Evolutionary conservation across 2,797 vertebrate genomes (phyloP).

Genomic region (Poecile montanus): DNA sequence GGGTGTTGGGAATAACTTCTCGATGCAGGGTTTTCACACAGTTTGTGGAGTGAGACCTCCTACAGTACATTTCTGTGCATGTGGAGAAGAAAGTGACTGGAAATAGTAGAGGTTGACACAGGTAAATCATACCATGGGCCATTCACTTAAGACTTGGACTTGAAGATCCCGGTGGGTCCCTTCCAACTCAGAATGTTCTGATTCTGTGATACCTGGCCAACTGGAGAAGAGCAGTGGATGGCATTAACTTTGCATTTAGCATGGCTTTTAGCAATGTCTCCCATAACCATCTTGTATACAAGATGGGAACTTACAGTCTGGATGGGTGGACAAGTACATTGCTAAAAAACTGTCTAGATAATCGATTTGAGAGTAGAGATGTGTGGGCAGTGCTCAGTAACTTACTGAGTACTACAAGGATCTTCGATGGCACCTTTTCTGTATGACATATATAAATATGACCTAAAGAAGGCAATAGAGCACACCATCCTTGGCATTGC

Average conservation of each 20-base stretch:
- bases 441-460: not conserved
- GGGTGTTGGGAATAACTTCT: not conserved
- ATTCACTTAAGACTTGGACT: not conserved
- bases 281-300: not conserved
- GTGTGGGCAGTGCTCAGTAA: not conserved
- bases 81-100: not conserved
- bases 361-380: not conserved
- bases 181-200: not conserved
- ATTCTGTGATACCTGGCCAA: not conserved
- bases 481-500: not conserved
- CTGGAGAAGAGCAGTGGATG: not conserved
- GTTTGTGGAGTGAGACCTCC: not conserved
- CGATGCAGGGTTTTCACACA: not conserved
- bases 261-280: not conserved
- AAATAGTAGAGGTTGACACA: not conserved
- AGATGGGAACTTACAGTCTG: not conserved
- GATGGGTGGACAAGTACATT: not conserved
- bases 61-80: not conserved
- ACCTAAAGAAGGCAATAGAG: not conserved
- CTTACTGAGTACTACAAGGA: not conserved
- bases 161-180: accelerated
- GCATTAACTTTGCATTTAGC: not conserved
- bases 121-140: not conserved
- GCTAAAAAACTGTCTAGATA: not conserved
- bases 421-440: not conserved